Conservation (phyloP, 2,888 invertebrate genomes). For the Drosophila colorata region DNA sequence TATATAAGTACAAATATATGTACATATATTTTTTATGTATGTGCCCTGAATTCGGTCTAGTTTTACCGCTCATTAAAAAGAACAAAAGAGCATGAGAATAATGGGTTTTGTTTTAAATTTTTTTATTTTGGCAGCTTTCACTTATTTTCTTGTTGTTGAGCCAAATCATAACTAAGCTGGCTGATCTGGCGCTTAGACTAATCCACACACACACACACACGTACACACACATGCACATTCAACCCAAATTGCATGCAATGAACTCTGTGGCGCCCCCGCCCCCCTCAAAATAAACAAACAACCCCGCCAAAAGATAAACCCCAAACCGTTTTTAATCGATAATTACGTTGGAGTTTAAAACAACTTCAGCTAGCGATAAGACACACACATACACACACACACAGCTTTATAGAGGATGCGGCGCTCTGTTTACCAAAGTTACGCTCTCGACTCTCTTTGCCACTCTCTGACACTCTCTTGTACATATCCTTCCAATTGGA, state of each 20-base stretch:
- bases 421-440: slow-evolving; percentile 55
- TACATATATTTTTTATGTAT: slow-evolving; percentile 34
- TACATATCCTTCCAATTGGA: slow-evolving; percentile 22
- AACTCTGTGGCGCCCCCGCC: slow-evolving; percentile 49
- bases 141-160: slow-evolving; percentile 37
- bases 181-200: slow-evolving; percentile 34
- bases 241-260: slow-evolving; percentile 69
- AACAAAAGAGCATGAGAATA: slow-evolving; percentile 44
- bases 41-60: slow-evolving; percentile 43
- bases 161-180: slow-evolving; percentile 45
- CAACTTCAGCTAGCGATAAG: slow-evolving; percentile 47
- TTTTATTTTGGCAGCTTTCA: slow-evolving; percentile 65
- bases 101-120: slow-evolving; percentile 49
- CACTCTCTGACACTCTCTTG: slow-evolving; percentile 2
- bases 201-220: slow-evolving; percentile 13
- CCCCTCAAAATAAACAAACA: slow-evolving; percentile 10
- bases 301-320: slow-evolving; percentile 12
- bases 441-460: slow-evolving; percentile 17
- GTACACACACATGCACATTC: slow-evolving; percentile 8
- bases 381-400: slow-evolving; percentile 13
- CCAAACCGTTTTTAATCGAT: slow-evolving; percentile 48
- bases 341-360: slow-evolving; percentile 54
- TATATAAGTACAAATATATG: neutral
- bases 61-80: slow-evolving; percentile 57
- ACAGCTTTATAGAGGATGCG: slow-evolving; percentile 33